Evolutionary conservation across 2,797 vertebrate species (phyloP).

Genomic region (Halcyon smyrnensis): DNA sequence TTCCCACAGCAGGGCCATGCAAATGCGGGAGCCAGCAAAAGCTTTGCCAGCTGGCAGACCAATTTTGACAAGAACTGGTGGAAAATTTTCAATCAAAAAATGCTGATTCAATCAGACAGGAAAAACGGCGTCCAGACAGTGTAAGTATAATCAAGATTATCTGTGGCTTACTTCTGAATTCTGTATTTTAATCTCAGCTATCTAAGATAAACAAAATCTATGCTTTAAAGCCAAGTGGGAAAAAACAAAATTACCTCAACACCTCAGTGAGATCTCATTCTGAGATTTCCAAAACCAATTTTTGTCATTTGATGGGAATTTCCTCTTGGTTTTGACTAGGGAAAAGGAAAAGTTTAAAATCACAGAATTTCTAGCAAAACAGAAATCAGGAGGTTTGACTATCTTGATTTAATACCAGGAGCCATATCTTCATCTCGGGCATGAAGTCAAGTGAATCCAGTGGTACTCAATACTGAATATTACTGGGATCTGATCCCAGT

Average conservation of each 20-base stretch:
- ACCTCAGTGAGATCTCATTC: neutral
- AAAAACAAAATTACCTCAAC: slow-evolving; percentile 2
- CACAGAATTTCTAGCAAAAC: neutral
- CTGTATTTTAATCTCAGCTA: neutral
- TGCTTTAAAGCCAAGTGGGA: neutral
- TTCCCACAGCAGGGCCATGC: neutral
- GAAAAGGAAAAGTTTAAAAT: neutral
- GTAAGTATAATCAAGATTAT: slow-evolving; percentile 52
- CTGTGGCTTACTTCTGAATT: slow-evolving; percentile 29
- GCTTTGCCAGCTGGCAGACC: slow-evolving; percentile 20
- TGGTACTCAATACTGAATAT: neutral
- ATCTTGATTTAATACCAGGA: neutral
- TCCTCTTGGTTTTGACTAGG: neutral
- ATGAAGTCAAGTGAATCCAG: neutral
- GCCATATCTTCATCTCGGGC: neutral
- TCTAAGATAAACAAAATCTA: neutral
- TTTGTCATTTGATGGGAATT: neutral
- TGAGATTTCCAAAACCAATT: neutral
- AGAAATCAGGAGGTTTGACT: neutral
- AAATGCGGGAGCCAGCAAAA: neutral
- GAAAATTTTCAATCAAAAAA: slow-evolving; percentile 28
- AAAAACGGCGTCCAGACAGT: neutral
- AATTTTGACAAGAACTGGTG: neutral
- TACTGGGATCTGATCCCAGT: neutral
- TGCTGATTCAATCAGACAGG: slow-evolving; percentile 19